Conservation (phyloP, 2,113 vertebrate species). For the Oceanites oceanicus region DNA sequence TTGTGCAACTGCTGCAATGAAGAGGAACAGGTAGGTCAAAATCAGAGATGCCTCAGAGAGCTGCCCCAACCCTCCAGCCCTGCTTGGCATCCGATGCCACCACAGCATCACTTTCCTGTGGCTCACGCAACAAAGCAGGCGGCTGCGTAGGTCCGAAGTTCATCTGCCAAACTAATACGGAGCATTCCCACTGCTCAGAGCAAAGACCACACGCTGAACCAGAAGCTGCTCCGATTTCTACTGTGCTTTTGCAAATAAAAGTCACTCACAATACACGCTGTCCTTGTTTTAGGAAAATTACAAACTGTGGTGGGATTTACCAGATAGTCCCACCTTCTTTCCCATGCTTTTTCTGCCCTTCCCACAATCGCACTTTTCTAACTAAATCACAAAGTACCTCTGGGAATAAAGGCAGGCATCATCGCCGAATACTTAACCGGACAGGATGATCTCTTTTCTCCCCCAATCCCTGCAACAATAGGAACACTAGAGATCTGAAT, state of each 20-base stretch:
- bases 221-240: background rate
- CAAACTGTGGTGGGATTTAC: background rate
- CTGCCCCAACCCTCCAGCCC: background rate
- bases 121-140: background rate
- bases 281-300: background rate
- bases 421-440: conserved; percentile 33
- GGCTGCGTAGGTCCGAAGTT: background rate
- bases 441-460: conserved; percentile 46
- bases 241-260: background rate
- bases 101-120: background rate
- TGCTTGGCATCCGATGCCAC: background rate
- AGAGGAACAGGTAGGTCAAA: background rate
- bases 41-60: background rate
- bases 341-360: background rate
- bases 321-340: background rate
- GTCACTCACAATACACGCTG: background rate
- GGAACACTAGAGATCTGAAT: conserved; percentile 47
- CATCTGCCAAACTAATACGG: background rate
- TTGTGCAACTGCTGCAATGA: background rate
- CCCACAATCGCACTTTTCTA: background rate
- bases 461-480: conserved; percentile 24
- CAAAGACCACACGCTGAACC: background rate
- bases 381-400: background rate
- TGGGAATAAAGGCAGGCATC: conserved; percentile 34
- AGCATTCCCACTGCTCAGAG: background rate